A percentile compares a stretch with the other conserved stretches of the same genome.
Evolutionary conservation across 2,797 vertebrate genomes (phyloP).

Genomic region (Lepilemur ruficaudatus): DNA sequence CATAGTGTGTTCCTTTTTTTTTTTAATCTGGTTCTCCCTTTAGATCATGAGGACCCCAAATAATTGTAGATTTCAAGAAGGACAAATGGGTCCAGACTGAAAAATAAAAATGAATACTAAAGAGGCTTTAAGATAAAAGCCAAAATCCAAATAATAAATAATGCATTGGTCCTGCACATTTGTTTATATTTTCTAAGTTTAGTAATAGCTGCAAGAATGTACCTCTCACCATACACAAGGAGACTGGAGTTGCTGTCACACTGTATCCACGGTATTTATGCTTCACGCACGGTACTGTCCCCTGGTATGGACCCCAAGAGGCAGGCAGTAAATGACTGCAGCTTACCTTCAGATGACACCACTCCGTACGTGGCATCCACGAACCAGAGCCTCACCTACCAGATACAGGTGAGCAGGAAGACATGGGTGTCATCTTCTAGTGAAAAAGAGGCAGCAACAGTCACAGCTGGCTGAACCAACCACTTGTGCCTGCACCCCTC

Average conservation of each 20-base stretch:
- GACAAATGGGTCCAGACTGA: not conserved
- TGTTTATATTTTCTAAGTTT: not conserved
- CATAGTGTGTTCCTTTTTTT: not conserved
- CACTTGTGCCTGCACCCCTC: slow-evolving; percentile 61
- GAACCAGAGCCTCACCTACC: slow-evolving; percentile 59
- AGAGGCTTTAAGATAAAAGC: not conserved
- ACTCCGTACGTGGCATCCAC: slow-evolving; percentile 52
- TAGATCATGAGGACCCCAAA: not conserved
- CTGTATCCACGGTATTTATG: not conserved
- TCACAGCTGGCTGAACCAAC: slow-evolving; percentile 72
- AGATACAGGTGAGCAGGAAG: slow-evolving; percentile 55
- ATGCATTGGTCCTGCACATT: not conserved
- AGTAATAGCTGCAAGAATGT: not conserved
- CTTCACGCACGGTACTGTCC: not conserved
- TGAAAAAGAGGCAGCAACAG: slow-evolving; percentile 71
- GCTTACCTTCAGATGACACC: slow-evolving; percentile 62
- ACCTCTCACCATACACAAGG: not conserved
- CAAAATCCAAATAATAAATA: not conserved
- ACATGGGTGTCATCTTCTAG: not conserved
- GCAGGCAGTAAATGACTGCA: slow-evolving; percentile 53
- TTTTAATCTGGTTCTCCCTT: not conserved
- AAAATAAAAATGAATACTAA: not conserved
- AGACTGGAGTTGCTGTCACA: not conserved
- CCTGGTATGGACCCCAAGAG: slow-evolving; percentile 26
- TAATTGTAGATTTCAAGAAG: not conserved